Evolutionary conservation across 2,113 vertebrate species (phyloP).

Genomic region (Rhipidura dahli): DNA sequence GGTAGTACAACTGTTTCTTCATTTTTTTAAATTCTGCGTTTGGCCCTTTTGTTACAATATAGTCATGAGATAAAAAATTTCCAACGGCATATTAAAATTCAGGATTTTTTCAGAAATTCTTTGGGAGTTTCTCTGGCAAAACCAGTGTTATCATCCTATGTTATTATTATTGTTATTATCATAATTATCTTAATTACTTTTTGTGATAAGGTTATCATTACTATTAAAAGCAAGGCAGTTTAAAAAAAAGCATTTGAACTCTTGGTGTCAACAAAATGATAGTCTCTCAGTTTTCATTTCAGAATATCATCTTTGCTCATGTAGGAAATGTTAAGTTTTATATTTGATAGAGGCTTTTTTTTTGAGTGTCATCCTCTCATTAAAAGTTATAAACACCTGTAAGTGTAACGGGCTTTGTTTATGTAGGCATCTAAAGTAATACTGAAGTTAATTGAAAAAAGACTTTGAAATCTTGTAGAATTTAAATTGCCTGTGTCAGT

Average conservation of each 20-base stretch:
- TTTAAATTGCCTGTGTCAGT: not conserved
- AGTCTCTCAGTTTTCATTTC: not conserved
- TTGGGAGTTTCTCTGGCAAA: not conserved
- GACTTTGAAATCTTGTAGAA: not conserved
- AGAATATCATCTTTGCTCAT: not conserved
- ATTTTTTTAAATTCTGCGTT: not conserved
- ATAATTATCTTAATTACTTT: not conserved
- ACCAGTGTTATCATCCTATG: not conserved
- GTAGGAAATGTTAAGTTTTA: not conserved
- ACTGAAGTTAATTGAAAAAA: not conserved
- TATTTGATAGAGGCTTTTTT: not conserved
- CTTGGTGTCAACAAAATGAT: not conserved
- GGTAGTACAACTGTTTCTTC: not conserved
- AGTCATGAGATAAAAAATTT: not conserved
- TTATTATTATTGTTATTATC: not conserved
- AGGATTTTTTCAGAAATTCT: not conserved
- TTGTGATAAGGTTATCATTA: not conserved
- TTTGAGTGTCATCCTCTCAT: not conserved
- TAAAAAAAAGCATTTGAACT: not conserved
- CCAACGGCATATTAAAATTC: not conserved
- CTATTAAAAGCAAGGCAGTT: not conserved
- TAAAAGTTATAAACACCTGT: not conserved
- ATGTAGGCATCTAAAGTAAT: not conserved
- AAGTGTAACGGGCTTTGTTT: not conserved
- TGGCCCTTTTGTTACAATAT: not conserved